These are phyloP conservation scores for Furcifer pardalis DNA, from an alignment of 2,797 vertebrate species.

Conservation along the genomic window DNA sequence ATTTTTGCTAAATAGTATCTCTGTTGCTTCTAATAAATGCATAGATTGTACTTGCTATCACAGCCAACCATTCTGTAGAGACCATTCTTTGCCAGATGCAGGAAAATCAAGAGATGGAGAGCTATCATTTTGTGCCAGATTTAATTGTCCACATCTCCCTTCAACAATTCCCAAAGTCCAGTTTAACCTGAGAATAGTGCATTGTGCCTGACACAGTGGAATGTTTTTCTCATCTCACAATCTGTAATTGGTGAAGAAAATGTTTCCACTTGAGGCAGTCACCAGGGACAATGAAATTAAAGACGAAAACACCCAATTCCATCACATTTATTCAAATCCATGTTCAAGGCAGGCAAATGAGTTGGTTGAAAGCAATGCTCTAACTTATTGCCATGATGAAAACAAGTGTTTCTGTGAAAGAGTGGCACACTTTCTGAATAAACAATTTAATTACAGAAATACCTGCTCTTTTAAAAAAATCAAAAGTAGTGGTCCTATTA, in stretches of 20 bases:
- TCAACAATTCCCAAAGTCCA: neutral
- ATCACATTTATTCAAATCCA: neutral
- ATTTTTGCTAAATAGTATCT: no score
- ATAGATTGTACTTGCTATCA: no score
- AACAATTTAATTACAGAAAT: neutral
- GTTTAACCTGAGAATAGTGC: neutral
- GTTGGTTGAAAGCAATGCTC: neutral
- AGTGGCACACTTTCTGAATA: neutral
- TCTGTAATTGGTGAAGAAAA: neutral
- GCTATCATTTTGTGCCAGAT: neutral
- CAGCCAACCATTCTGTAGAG: neutral
- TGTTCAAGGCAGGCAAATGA: neutral
- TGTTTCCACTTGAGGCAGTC: neutral
- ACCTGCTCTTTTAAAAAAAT: neutral
- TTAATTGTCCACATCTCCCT: no score
- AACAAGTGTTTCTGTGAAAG: neutral
- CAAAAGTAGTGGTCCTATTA: neutral
- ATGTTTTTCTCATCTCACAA: neutral
- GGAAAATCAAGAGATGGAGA: neutral
- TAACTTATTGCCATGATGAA: neutral
- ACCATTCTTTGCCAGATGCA: neutral
- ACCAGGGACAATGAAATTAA: neutral
- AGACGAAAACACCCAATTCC: neutral
- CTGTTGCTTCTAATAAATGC: neutral
- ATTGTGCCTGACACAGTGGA: neutral